These are phyloP conservation scores for Sinotaia quadrata DNA, from an alignment of 2,888 invertebrate genomes.

Conservation along the genomic window DNA sequence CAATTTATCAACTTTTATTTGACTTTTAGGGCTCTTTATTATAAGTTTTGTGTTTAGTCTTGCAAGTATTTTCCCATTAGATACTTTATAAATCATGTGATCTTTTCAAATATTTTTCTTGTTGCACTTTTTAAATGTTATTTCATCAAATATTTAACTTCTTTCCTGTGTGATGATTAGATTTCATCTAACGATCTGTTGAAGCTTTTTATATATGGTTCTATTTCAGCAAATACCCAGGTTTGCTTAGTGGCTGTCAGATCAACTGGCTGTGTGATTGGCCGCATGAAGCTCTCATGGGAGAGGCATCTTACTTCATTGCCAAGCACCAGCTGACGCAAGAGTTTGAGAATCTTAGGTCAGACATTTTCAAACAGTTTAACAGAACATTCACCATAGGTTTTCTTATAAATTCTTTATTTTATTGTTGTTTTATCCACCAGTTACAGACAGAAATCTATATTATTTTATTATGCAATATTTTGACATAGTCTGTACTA, in stretches of 20 bases:
- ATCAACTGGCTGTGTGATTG: conserved; percentile 72
- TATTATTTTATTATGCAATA: too few relatives aligned
- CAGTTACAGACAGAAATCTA: too few relatives aligned
- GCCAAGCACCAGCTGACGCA: conserved; percentile 61
- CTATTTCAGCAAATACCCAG: conserved; percentile 66
- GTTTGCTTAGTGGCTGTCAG: conserved; percentile 70
- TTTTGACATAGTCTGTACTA: too few relatives aligned
- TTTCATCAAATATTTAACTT: background rate
- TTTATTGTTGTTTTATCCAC: too few relatives aligned
- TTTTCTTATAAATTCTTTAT: too few relatives aligned
- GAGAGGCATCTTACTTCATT: conserved; percentile 69
- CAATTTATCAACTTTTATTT: too few relatives aligned
- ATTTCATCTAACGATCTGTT: background rate
- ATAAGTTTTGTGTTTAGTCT: too few relatives aligned
- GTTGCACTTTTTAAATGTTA: background rate
- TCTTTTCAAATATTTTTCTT: background rate
- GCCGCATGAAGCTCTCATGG: conserved; percentile 67
- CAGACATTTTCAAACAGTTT: too few relatives aligned
- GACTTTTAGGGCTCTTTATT: too few relatives aligned
- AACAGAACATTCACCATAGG: too few relatives aligned
- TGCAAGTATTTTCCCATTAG: too few relatives aligned
- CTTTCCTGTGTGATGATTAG: background rate
- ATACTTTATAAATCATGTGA: too few relatives aligned
- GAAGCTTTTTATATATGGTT: conserved; percentile 10
- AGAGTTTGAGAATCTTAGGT: conserved; percentile 67